A percentile compares a stretch with the other conserved stretches of the same genome.
Evolutionary conservation across 2,888 invertebrate species (phyloP).

Genomic region (Acronicta alni): DNA sequence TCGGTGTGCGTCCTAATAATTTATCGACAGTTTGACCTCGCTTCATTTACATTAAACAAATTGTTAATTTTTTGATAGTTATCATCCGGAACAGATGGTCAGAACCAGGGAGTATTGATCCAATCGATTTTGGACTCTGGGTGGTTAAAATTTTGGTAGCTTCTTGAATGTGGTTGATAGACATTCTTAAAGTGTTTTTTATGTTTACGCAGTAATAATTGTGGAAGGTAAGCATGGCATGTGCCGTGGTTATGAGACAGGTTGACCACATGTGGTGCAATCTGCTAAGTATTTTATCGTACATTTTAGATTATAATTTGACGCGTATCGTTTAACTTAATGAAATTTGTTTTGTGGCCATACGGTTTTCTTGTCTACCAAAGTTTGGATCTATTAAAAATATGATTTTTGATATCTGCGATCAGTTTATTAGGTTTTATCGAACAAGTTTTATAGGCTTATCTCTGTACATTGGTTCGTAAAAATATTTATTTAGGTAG

Average conservation of each 20-base stretch:
- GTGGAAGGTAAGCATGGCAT: constrained; percentile 85
- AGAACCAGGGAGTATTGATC: constrained; percentile 53
- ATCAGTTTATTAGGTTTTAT: constrained; percentile 46
- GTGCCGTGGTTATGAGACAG: constrained; percentile 87
- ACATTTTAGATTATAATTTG: constrained; percentile 81
- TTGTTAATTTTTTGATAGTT: constrained; percentile 89
- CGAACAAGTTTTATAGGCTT: constrained; percentile 35
- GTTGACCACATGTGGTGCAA: constrained; percentile 88
- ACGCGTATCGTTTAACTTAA: constrained; percentile 76
- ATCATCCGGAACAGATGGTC: constrained; percentile 88
- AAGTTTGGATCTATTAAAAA: constrained; percentile 42
- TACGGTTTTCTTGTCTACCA: constrained; percentile 49
- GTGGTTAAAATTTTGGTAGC: constrained; percentile 22
- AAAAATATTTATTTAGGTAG: constrained; percentile 47
- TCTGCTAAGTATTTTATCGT: constrained; percentile 83
- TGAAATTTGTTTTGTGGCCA: constrained; percentile 73
- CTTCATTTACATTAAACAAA: constrained; percentile 89
- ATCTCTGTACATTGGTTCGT: constrained; percentile 28
- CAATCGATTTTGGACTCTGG: constrained; percentile 56
- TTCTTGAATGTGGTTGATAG: constrained; percentile 24
- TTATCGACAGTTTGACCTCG: constrained; percentile 85
- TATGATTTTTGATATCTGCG: constrained; percentile 46
- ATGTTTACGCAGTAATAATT: constrained; percentile 79
- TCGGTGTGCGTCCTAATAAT: constrained; percentile 84
- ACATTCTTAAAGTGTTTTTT: constrained; percentile 75